Evolutionary conservation across 2,888 invertebrate species (phyloP), one percentile per base, ranked within the genome.

Genomic region (Rutpela maculata): DNA sequence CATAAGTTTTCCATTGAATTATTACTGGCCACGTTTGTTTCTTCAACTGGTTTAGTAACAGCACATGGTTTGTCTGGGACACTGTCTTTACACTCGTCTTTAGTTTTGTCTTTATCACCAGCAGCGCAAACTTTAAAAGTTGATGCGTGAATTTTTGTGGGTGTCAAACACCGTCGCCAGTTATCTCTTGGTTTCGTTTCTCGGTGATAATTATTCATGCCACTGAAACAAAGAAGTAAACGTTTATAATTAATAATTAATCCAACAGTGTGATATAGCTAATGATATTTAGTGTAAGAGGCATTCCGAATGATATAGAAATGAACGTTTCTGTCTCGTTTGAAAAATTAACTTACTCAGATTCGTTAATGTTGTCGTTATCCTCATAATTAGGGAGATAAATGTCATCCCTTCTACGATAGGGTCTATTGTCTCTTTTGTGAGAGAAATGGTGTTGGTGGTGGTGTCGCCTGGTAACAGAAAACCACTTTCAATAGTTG

Each of bases 341-440:
- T 19, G 3, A 59, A 15, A 59, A 19, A 59, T 2, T 2, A 62
- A 62, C 62, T 62, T 35, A 62, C 62, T 62, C 31, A 22, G 22
- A 9, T 59, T 59, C 59, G 50, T n/a, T 50, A 50, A n/a, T 2
- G 50, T 50, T 35, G 57, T 59, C 60, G 12, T 59, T n/a, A 35
- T 76, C 75, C 15, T 76, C 75, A 19, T 57, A 71, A 66, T 76
- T 76, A 7, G 75, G 75, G 17, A 70, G 22, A 19, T 76, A 76
- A 17, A 76, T 59, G 31, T 76, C 75, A 35, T 76, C 75, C 17
- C 75, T 56, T 18, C 75, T 56, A 3, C 65, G 68, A 22, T 35
- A 35, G 0, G 59, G 59, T 35, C 57, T 59, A 35, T 15, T 50
- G 19, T 31, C 22, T 7, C 63, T 62, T 26, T 60, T 35, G 18